Evolutionary conservation across 2,797 vertebrate genomes (phyloP), one percentile per base, ranked within the genome.

Genomic region (Yasuhikotakia modesta): DNA sequence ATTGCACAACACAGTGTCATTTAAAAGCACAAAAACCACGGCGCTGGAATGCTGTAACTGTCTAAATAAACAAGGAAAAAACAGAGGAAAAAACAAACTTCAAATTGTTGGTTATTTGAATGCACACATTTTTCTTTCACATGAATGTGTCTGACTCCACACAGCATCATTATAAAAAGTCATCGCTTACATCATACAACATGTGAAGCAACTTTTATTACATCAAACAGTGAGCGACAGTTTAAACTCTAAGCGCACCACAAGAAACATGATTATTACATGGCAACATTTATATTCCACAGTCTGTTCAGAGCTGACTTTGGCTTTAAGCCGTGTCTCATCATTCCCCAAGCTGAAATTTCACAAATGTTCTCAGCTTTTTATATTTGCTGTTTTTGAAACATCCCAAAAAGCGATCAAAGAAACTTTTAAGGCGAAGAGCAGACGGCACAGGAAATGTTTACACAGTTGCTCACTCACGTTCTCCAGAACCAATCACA

Each of bases 381-480:
- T 39, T 24, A 75, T 7, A 70, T 48, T 17, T 70, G 61, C 50
- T 50, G 30, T 70, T 78, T 60, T 60, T 53, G 27, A 52, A 19
- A 80, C 19, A 65, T 70, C 58, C 70, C 58, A 76, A 76, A 64
- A 76, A 16, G 50, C 24, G 16, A 22, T 32, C 22, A 71, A 72
- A 70, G 7, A 70, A 81, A 70, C 60, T 32, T 79, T 70, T 65
- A 79, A 64, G 57, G 68, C 30, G 73, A 76, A 83, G 17, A 69
- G n/a, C 21, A 64, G 53, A 63, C 48, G 39, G 32, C 52, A 64
- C 58, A 48, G 24, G 11, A 65, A 65, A 39, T 35, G 39, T n/a
- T 19, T 35, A 35, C 70, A 69, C 63, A 46, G 22, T n/a, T 35
- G 43, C 27, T n/a, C 66, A 78, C 66, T 22, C 17, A 43, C 2